Conservation (phyloP, 2,113 vertebrate species). For the Cryptotis parvus region DNA sequence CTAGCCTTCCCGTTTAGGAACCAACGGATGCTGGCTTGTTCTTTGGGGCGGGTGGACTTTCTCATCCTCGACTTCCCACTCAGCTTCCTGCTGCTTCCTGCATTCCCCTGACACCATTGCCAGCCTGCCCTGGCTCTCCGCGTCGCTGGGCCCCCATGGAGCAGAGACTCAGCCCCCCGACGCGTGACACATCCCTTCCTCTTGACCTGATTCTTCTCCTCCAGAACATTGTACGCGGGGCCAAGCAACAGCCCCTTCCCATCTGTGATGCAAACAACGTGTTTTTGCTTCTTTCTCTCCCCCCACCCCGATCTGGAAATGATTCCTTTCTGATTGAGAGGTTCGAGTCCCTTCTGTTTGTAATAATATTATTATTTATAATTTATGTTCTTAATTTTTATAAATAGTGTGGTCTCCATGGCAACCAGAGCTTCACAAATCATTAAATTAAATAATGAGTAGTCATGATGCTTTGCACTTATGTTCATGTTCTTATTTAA, state of each 20-base stretch:
- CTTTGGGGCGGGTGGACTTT: background rate
- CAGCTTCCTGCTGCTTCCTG: too few species aligned
- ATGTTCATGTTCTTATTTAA: slow-evolving; percentile 77
- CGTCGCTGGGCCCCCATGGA: rapidly evolving
- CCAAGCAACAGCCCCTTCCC: slow-evolving; percentile 20
- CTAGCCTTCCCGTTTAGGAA: too few species aligned
- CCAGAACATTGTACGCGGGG: background rate
- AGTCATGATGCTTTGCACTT: slow-evolving; percentile 77
- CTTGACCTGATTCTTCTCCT: slow-evolving; percentile 69
- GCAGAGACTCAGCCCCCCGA: slow-evolving; percentile 67
- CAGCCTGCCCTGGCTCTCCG: background rate
- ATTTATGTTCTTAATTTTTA: slow-evolving; percentile 83
- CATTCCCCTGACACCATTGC: background rate
- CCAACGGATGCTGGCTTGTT: background rate
- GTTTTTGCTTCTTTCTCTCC: background rate
- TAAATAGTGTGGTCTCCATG: slow-evolving; percentile 79
- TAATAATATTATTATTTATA: slow-evolving; percentile 84
- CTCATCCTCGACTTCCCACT: background rate
- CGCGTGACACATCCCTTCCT: slow-evolving; percentile 55
- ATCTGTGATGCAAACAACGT: slow-evolving; percentile 24
- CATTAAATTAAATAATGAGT: slow-evolving; percentile 81
- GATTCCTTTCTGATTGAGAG: slow-evolving; percentile 74
- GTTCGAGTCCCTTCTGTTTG: slow-evolving; percentile 76
- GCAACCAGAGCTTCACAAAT: slow-evolving; percentile 78
- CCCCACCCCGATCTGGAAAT: slow-evolving; percentile 64